Percentiles rank a stretch among this genome's conserved stretches.
Evolutionary conservation across 2,888 invertebrate species (phyloP).

Genomic region (Hydrotaea diabolus): DNA sequence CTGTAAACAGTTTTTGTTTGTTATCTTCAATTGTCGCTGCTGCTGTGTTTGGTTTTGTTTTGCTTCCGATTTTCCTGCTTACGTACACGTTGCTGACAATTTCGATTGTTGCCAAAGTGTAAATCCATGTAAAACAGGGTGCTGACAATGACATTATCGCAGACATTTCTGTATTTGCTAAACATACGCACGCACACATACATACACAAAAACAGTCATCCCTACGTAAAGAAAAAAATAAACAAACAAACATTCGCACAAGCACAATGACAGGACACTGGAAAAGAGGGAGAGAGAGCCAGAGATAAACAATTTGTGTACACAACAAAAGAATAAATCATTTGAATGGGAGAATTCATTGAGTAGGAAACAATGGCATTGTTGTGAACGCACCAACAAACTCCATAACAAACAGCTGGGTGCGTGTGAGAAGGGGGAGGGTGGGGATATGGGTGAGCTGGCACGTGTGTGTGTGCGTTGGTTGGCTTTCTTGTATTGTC

Average conservation of each 20-base stretch:
- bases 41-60: neutral
- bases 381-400: slow-evolving; percentile 36
- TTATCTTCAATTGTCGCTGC: slow-evolving; percentile 14
- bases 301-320: slow-evolving; percentile 36
- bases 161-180: slow-evolving; percentile 9
- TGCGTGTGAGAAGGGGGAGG: too few species aligned
- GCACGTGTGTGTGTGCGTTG: neutral
- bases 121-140: slow-evolving; percentile 49
- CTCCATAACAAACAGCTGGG: neutral
- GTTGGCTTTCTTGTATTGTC: neutral
- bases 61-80: neutral
- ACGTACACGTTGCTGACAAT: slow-evolving; percentile 46
- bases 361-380: slow-evolving; percentile 63
- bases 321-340: slow-evolving; percentile 42
- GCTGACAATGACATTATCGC: slow-evolving; percentile 50
- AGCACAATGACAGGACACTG: slow-evolving; percentile 12
- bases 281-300: too few species aligned
- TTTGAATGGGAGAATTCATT: slow-evolving; percentile 50
- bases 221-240: too few species aligned
- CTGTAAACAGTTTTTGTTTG: neutral
- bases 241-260: neutral
- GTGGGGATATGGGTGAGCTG: neutral
- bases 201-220: neutral
- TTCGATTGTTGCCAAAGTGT: slow-evolving; percentile 59
- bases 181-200: neutral